Conservation (phyloP, 2,113 vertebrate genomes). For the Zosterops pallidus region DNA sequence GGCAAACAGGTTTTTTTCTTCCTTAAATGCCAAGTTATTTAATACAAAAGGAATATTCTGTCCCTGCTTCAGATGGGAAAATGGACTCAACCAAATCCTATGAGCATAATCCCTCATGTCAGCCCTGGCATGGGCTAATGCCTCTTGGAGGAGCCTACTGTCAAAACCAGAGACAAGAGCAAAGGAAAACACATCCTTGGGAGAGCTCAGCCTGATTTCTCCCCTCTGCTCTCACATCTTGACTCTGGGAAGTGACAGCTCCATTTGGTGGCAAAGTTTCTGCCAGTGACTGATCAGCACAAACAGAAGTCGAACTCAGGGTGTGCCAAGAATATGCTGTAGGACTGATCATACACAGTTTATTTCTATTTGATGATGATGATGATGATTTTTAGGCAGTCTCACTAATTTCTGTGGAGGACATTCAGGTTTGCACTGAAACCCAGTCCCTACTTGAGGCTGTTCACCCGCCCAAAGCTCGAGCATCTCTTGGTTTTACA, state of each 20-base stretch:
- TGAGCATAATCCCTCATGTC: neutral
- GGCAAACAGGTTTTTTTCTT: neutral
- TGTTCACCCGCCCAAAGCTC: fast-evolving
- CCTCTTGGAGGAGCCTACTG: neutral
- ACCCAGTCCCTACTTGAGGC: neutral
- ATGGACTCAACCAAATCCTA: neutral
- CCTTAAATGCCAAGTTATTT: neutral
- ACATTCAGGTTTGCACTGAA: neutral
- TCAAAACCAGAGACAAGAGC: neutral
- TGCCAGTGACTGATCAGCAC: neutral
- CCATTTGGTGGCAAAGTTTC: neutral
- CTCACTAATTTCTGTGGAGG: neutral
- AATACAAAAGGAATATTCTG: neutral
- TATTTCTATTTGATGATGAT: neutral
- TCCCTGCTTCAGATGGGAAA: neutral
- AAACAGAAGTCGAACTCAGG: neutral
- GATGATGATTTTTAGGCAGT: neutral
- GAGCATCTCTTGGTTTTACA: neutral
- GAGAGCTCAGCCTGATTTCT: neutral
- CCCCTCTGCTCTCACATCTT: neutral
- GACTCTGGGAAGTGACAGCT: neutral
- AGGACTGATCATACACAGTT: neutral
- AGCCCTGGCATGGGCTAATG: neutral
- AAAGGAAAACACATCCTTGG: neutral
- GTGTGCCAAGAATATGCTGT: fast-evolving